Base-by-base conservation (phyloP, 2,113 vertebrate genomes). In the Scortum barcoo region DNA sequence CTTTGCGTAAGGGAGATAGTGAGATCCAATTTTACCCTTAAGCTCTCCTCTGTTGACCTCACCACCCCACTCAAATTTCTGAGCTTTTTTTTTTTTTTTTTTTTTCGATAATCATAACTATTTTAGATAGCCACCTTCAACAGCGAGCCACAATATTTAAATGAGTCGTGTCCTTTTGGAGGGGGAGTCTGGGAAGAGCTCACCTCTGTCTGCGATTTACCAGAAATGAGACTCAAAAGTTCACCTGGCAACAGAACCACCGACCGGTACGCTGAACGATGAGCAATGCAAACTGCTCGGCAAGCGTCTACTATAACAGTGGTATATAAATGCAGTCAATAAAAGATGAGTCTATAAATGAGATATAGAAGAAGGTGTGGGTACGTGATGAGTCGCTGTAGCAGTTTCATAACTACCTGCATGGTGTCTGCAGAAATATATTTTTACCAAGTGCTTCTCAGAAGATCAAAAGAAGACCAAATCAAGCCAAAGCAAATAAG, bases 1-100 rank as follows among this genome's bases (percentile, higher is more conserved):
- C 74, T 20, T 33, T 46, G 19, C 40, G 50, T 81, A 56, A 77
- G 19, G 33, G 14, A 48, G 3, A 77, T 62, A 68, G 69, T 12
- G 30, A 67, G 36, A 66, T 58, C 56, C 50, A 69, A 13, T 72
- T 60, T 48, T 38, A 46, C 36, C 54, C 72, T 51, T 48, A 42
- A 76, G 38, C 22, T 63, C 54, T 60, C 50, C 40, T 69, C 53
- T 40, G 40, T 61, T 79, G 54, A 82, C 71, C 82, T 56, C 38
- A 46, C 71, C 74, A 79, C 71, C 71, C n/a, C 66, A 17, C 13
- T 42, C 24, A 66, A 56, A 72, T 44, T 10, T 71, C n/a, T 26
- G 7, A 22, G 13, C 54, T 72, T 60, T 67, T 68, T 38, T 40
- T n/a, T n/a, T n/a, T n/a, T 72, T 60, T 67, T 68, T 38, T 42